Conservation (phyloP, 2,888 invertebrate genomes). For the Ormyrus nitidulus region DNA sequence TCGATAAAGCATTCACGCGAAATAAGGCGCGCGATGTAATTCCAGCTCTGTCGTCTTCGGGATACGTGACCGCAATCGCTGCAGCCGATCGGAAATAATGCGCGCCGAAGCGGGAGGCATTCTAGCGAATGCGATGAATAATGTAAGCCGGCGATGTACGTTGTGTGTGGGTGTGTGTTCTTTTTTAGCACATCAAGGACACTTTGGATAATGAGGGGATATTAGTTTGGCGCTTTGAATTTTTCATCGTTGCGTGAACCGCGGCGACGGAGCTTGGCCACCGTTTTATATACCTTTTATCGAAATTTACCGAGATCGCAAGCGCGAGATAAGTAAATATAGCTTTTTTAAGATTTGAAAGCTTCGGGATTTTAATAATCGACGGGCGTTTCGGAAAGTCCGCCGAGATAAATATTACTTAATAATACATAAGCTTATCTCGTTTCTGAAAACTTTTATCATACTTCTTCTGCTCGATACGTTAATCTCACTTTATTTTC, state of each 20-base stretch:
- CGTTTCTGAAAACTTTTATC: too few species aligned
- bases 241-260: slow-evolving; percentile 34
- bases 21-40: slow-evolving; percentile 67
- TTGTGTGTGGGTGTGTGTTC: background rate
- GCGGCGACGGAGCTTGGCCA: background rate
- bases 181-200: slow-evolving; percentile 39
- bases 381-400: too few species aligned
- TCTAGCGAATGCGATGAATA: slow-evolving; percentile 44
- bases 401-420: too few species aligned
- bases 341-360: too few species aligned
- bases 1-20: slow-evolving; percentile 70
- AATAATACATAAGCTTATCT: too few species aligned
- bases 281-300: background rate
- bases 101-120: background rate
- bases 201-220: slow-evolving; percentile 39
- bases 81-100: slow-evolving; percentile 67
- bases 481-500: too few species aligned
- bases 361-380: too few species aligned
- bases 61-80: slow-evolving; percentile 66
- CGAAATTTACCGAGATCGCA: too few species aligned
- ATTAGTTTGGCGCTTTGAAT: slow-evolving; percentile 42
- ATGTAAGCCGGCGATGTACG: background rate
- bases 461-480: too few species aligned
- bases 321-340: too few species aligned
- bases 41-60: slow-evolving; percentile 57